Evolutionary conservation across 2,797 vertebrate species (phyloP), one percentile per base, ranked within the genome.

Genomic region (Pelobates cultripes): DNA sequence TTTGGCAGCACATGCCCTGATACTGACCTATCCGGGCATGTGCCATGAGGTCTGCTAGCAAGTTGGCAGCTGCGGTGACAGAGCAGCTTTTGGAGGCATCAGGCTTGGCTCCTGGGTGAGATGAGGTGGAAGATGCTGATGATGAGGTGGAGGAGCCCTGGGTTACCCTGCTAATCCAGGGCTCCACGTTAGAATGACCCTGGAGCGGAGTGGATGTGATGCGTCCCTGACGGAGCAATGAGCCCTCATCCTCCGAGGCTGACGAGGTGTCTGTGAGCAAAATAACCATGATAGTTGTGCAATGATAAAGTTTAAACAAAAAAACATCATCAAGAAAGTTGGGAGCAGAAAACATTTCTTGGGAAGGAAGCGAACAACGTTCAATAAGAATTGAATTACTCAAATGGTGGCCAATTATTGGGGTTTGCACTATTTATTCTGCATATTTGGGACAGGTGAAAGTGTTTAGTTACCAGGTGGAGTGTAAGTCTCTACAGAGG

Each of bases 131-230:
- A 57, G 97, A 99, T 84, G 97, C 96, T 28, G 97, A 98, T 86
- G 97, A 99, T 91, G 97, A 99, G 86, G 97, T 97, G 96, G 97
- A 97, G 84, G 97, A 99, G 92, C 96, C 96, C 94, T 97, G 97
- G 94, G 95, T 94, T 89, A 96, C 97, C 78, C 94, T 93, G 92
- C 95, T 97, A 92, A 96, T 96, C 97, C 97, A 97, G 93, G 97
- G 97, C 90, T 97, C 97, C 78, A 95, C 91, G 86, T 92, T 93
- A 83, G 95, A 89, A 87, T 95, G 95, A 90, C 94, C 93, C 95
- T 96, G 96, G 92, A 96, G 94, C 86, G 94, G 94, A 73, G 96
- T 95, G 89, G 95, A 95, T 91, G 94, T 87, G 88, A 96, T 93
- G 89, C 93, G 95, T 91, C 96, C 96, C 81, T 96, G 96, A 84